Conservation (phyloP, 2,113 vertebrate genomes). For the Eudyptes chrysolophus region DNA sequence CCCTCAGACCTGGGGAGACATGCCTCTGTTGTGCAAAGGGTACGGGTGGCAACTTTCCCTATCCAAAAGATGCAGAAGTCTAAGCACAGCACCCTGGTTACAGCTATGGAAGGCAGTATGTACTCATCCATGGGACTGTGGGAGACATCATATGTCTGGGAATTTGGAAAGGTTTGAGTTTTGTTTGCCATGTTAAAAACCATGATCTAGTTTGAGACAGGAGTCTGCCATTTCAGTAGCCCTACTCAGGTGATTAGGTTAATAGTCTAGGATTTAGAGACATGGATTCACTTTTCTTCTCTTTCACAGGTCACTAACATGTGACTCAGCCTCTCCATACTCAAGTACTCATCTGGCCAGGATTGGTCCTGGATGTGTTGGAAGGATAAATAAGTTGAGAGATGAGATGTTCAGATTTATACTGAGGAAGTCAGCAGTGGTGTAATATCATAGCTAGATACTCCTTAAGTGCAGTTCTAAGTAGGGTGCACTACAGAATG, state of each 20-base stretch:
- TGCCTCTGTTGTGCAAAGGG: background rate
- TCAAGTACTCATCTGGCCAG: background rate
- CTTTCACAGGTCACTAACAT: background rate
- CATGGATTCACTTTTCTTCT: background rate
- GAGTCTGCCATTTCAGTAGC: background rate
- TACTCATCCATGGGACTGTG: background rate
- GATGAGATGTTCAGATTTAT: conserved; percentile 9
- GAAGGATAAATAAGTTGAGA: background rate
- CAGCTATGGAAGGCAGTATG: background rate
- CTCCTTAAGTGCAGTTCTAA: conserved; percentile 6
- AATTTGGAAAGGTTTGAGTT: background rate
- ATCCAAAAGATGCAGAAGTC: background rate
- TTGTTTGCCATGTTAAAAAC: background rate
- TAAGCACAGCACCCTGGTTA: background rate
- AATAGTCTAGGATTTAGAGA: background rate
- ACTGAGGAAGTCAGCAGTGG: background rate
- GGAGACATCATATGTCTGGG: background rate
- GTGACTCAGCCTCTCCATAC: background rate
- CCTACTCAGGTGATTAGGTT: background rate
- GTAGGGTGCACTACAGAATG: background rate
- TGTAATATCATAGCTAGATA: background rate
- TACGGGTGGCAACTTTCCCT: background rate
- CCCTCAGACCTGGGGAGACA: background rate
- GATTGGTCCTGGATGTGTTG: background rate
- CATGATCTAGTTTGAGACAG: background rate